Conservation (phyloP, 1,140 invertebrate species). For the Platyura marginata region DNA sequence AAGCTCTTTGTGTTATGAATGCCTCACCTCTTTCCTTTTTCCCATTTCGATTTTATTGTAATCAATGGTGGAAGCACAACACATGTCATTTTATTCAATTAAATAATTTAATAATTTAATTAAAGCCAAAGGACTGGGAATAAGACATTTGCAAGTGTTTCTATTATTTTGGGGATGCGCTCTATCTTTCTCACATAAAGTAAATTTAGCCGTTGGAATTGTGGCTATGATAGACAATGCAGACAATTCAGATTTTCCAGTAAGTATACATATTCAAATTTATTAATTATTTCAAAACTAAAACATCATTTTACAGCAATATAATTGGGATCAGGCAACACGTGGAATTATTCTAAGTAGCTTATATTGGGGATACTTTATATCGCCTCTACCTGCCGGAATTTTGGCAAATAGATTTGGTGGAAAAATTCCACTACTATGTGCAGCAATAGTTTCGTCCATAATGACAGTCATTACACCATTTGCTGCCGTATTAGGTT, state of each 20-base stretch:
- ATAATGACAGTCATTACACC: slow-evolving; percentile 27
- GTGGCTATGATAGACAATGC: slow-evolving; percentile 42
- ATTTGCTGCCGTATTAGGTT: slow-evolving; percentile 24
- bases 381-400: slow-evolving; percentile 42
- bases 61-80: too few relatives aligned
- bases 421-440: slow-evolving; percentile 37
- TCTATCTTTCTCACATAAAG: slow-evolving; percentile 41
- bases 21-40: too few relatives aligned
- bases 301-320: too few relatives aligned
- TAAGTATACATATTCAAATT: neutral
- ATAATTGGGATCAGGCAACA: slow-evolving; percentile 26
- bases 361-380: slow-evolving; percentile 41
- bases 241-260: too few relatives aligned
- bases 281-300: slow-evolving; percentile 9
- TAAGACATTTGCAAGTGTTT: slow-evolving; percentile 40
- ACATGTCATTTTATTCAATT: too few relatives aligned
- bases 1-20: too few relatives aligned
- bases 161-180: slow-evolving; percentile 41
- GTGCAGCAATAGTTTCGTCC: slow-evolving; percentile 28
- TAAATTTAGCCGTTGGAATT: slow-evolving; percentile 47
- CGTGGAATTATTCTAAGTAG: slow-evolving; percentile 38
- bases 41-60: too few relatives aligned
- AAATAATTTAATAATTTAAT: too few relatives aligned
- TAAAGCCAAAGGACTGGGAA: too few relatives aligned
- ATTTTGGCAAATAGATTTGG: slow-evolving; percentile 45